Conservation (phyloP, 2,113 vertebrate genomes). For the Phoxinus phoxinus region DNA sequence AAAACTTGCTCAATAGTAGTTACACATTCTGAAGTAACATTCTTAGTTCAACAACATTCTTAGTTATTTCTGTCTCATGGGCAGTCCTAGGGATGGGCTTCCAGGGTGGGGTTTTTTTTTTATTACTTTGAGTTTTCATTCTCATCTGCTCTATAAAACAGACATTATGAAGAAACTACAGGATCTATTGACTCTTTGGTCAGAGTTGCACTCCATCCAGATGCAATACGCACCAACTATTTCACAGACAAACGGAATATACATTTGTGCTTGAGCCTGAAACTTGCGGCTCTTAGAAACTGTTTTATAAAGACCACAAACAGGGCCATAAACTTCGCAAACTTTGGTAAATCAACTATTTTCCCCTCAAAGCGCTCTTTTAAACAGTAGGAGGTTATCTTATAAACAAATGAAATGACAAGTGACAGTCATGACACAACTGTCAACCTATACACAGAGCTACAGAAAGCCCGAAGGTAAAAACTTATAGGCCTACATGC, state of each 20-base stretch:
- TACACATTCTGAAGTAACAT: conserved; percentile 27
- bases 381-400: not conserved
- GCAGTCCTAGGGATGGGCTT: conserved; percentile 2
- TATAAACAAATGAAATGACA: not conserved
- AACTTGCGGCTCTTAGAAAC: not conserved
- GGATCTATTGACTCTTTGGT: not conserved
- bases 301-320: not conserved
- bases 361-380: not conserved
- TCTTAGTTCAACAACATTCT: not conserved
- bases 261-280: not conserved
- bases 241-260: not conserved
- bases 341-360: conserved; percentile 1
- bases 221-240: not conserved
- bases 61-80: conserved; percentile 6
- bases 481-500: not conserved
- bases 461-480: not conserved
- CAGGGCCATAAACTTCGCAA: not conserved
- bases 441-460: not conserved
- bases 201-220: not conserved
- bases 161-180: not conserved
- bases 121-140: not conserved
- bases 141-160: conserved; percentile 3
- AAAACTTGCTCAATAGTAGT: conserved; percentile 25
- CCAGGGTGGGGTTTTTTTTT: not conserved
- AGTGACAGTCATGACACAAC: not conserved